Conservation (phyloP, 2,888 invertebrate genomes). For the Stenodera caucasica region DNA sequence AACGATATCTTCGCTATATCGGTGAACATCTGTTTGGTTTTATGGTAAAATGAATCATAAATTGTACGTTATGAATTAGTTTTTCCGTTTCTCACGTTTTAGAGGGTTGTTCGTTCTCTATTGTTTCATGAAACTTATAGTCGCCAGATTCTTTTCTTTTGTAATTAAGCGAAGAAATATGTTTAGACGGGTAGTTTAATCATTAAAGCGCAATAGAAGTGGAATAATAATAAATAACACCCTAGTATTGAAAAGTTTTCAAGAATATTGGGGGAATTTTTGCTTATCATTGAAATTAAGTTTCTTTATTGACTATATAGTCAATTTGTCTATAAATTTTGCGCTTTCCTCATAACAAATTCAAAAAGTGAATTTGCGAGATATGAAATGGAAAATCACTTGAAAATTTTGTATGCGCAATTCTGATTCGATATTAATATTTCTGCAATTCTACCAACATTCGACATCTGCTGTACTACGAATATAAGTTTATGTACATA, state of each 20-base stretch:
- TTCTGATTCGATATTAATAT: constrained; percentile 31
- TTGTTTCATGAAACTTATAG: too few species aligned
- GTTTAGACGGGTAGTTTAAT: too few species aligned
- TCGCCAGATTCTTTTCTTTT: too few species aligned
- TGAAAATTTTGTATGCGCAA: constrained; percentile 26
- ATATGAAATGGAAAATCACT: constrained; percentile 5
- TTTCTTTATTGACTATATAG: background rate
- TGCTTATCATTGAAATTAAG: background rate
- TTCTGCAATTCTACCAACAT: constrained; percentile 23
- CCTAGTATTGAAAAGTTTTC: too few species aligned
- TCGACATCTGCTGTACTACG: constrained; percentile 18
- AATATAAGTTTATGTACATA: background rate
- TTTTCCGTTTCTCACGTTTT: too few species aligned
- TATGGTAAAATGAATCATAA: too few species aligned
- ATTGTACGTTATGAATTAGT: too few species aligned
- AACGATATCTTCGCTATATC: background rate
- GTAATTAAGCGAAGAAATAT: too few species aligned
- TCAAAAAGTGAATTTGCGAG: background rate
- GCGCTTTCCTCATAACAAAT: background rate
- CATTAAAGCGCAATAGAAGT: too few species aligned
- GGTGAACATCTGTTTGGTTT: background rate
- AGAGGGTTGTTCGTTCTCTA: too few species aligned
- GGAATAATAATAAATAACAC: too few species aligned
- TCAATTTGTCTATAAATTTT: background rate
- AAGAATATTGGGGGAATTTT: too few species aligned